Evolutionary conservation across 2,113 vertebrate species (phyloP), one percentile per base, ranked within the genome.

Genomic region (Hypomesus transpacificus): DNA sequence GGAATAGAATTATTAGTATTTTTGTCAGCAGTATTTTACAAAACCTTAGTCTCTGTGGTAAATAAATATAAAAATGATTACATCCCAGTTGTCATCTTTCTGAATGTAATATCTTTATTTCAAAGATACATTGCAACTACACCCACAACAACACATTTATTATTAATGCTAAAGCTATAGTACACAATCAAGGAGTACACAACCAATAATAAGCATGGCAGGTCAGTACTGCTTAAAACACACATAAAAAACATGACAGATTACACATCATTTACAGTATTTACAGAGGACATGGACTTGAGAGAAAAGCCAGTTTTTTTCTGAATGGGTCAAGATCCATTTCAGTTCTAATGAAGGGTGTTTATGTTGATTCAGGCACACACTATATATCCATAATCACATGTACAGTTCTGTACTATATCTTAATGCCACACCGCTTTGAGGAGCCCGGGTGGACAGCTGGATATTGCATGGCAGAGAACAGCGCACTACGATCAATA

Each of bases 31-130:
- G 11, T 11, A 21, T 21, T 22, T 24, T 59, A 9, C n/a, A 59
- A 24, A 14, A 14, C 24, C 20, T 24, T 8, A 59, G 9, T 9
- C 4, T 61, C 13, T 14, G 6, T 28, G 2, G 21, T 63, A 28
- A 26, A 26, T 34, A 3, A 18, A 31, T 34, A 14, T n/a, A 1
- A 39, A 28, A n/a, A n/a, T 3, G 14, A 39, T 28, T 17, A 57
- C 66, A 26, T 16, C 22, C 14, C 8, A 18, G 16, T 50, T 13
- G 24, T 46, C 39, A 46, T 46, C 39, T 22, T 26, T 51, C 58
- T 50, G 20, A 14, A 46, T 53, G 20, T 31, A 56, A 70, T 51
- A 31, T 17, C 22, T 70, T 61, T 70, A 26, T 60, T 70, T 70
- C n/a, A 46, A 57, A 46, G 26, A 11, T 46, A 13, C 9, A 7